Conservation (phyloP, 2,113 vertebrate species). For the Chaenocephalus aceratus region DNA sequence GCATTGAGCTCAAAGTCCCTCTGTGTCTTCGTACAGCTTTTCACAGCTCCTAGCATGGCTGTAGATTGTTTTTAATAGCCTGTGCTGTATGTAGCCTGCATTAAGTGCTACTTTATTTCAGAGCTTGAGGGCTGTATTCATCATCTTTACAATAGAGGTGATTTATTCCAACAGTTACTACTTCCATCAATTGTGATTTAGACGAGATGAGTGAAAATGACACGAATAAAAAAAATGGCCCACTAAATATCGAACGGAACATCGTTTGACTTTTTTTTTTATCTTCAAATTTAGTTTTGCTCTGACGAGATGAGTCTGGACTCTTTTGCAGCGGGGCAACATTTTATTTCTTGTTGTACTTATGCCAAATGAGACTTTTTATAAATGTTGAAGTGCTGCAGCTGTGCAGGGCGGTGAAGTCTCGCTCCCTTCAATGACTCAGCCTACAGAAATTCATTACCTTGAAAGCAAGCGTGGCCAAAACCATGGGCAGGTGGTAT, state of each 20-base stretch:
- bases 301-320: conserved; percentile 28
- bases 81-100: background rate
- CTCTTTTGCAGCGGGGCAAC: conserved; percentile 24
- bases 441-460: conserved; percentile 78
- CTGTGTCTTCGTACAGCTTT: background rate
- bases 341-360: conserved; percentile 23
- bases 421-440: conserved; percentile 44
- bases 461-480: conserved; percentile 76
- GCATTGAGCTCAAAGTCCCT: background rate
- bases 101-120: background rate
- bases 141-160: background rate
- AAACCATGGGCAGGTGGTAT: conserved; percentile 71
- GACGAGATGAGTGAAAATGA: background rate
- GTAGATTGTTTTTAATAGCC: background rate
- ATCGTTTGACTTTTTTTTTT: conserved; percentile 25
- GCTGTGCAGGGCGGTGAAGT: conserved; percentile 68
- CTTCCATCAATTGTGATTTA: background rate
- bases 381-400: conserved; percentile 59
- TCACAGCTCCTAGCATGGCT: background rate
- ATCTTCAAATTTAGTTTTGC: conserved; percentile 1
- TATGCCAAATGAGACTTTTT: conserved; percentile 64
- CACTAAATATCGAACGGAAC: background rate
- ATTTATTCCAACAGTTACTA: background rate
- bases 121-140: background rate
- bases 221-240: conserved; percentile 6